These are phyloP conservation scores for Streptopelia turtur DNA, from an alignment of 2,797 vertebrate genomes.

Conservation along the genomic window DNA sequence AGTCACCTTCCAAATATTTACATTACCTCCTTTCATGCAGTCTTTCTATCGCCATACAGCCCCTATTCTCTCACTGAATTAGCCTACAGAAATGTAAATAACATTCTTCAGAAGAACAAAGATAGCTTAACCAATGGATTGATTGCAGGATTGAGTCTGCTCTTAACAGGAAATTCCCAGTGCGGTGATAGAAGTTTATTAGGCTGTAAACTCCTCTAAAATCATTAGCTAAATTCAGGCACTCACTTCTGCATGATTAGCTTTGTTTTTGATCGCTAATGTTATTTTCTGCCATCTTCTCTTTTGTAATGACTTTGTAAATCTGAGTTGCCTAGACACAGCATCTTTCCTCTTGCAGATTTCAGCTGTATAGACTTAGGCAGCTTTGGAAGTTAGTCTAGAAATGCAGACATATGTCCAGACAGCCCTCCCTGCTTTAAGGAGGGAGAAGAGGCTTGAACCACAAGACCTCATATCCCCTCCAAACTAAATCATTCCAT, in stretches of 20 bases:
- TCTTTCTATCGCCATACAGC: background rate
- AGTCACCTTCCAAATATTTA: constrained; percentile 21
- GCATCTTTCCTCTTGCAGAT: background rate
- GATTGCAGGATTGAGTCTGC: background rate
- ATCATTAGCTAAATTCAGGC: constrained; percentile 25
- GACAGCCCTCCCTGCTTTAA: background rate
- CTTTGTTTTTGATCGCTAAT: constrained; percentile 1
- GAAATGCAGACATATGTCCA: background rate
- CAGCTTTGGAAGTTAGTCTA: background rate
- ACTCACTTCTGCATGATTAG: constrained; percentile 6
- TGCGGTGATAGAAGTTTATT: background rate
- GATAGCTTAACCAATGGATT: background rate
- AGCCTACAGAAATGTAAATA: constrained; percentile 21
- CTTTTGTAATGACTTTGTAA: background rate
- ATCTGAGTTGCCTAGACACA: background rate
- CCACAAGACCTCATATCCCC: background rate
- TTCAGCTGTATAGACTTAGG: background rate
- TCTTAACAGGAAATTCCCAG: constrained; percentile 5
- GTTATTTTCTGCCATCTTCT: constrained; percentile 16
- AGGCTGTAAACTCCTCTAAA: constrained; percentile 32
- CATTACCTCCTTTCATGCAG: background rate
- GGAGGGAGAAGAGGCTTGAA: background rate
- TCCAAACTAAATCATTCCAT: background rate
- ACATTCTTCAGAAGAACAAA: background rate
- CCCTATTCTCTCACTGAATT: background rate